Conservation (phyloP, 2,888 invertebrate genomes). For the Proisotoma minuta region DNA sequence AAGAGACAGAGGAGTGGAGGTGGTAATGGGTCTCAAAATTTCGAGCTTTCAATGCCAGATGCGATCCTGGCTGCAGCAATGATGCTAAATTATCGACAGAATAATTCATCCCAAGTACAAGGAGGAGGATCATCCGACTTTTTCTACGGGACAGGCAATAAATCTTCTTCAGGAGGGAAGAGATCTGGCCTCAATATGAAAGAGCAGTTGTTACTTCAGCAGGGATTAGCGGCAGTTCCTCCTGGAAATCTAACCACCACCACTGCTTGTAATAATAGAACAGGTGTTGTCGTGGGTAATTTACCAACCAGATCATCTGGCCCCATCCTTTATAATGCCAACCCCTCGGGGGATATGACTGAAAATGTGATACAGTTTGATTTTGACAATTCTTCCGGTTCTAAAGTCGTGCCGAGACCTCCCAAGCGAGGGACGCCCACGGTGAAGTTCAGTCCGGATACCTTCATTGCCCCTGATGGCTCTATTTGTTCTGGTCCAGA, state of each 20-base stretch:
- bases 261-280: conserved; percentile 13
- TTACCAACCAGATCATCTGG: neutral
- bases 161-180: conserved; percentile 18
- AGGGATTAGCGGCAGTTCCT: conserved; percentile 21
- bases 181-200: conserved; percentile 37
- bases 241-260: conserved; percentile 17
- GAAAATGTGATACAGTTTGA: conserved; percentile 34
- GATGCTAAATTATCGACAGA: conserved; percentile 42
- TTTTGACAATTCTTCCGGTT: conserved; percentile 6
- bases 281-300: conserved; percentile 3
- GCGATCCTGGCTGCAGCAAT: conserved; percentile 46
- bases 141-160: conserved; percentile 12
- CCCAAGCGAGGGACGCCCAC: conserved; percentile 45
- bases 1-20: conserved; percentile 20
- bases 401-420: conserved; percentile 42
- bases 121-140: conserved; percentile 4
- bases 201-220: conserved; percentile 38
- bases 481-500: conserved; percentile 12
- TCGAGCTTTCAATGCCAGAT: conserved; percentile 47
- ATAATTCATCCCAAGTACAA: conserved; percentile 4
- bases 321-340: neutral
- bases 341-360: no score
- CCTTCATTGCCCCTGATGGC: conserved; percentile 29
- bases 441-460: conserved; percentile 46
- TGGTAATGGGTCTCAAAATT: conserved; percentile 11